Conservation (phyloP, 2,113 vertebrate genomes). For the Ibidorhyncha struthersii region DNA sequence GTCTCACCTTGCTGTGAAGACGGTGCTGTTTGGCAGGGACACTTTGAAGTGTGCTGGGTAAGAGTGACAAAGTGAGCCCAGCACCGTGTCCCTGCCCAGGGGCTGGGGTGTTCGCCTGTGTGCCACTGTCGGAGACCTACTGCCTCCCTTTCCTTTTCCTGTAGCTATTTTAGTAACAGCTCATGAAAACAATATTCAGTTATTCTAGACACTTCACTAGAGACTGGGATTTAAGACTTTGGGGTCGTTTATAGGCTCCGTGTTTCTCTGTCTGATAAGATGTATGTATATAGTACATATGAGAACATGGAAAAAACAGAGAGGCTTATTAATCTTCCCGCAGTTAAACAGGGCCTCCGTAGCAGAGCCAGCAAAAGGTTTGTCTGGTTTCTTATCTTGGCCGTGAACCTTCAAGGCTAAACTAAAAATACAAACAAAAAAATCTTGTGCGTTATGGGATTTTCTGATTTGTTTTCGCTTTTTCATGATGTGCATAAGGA, state of each 20-base stretch:
- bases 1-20: not conserved
- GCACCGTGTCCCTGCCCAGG: fast-evolving
- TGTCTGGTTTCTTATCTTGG: slow-evolving; percentile 14
- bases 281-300: not conserved
- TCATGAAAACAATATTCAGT: not conserved
- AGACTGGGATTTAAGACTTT: not conserved
- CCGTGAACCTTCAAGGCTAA: not conserved
- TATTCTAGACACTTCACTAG: not conserved
- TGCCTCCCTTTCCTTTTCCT: not conserved
- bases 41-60: not conserved
- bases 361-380: slow-evolving; percentile 17
- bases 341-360: not conserved
- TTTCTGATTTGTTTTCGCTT: not conserved
- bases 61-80: not conserved
- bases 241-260: not conserved
- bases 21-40: not conserved
- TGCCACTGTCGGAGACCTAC: not conserved
- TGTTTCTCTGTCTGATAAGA: not conserved
- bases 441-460: not conserved
- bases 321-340: slow-evolving; percentile 1
- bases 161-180: not conserved
- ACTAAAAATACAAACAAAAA: slow-evolving; percentile 24
- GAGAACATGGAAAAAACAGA: slow-evolving; percentile 4
- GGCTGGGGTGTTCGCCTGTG: not conserved
- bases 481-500: not conserved